phyloP scores from a whole-genome alignment of 2,888 invertebrate species.

The Allacma fusca region DNA sequence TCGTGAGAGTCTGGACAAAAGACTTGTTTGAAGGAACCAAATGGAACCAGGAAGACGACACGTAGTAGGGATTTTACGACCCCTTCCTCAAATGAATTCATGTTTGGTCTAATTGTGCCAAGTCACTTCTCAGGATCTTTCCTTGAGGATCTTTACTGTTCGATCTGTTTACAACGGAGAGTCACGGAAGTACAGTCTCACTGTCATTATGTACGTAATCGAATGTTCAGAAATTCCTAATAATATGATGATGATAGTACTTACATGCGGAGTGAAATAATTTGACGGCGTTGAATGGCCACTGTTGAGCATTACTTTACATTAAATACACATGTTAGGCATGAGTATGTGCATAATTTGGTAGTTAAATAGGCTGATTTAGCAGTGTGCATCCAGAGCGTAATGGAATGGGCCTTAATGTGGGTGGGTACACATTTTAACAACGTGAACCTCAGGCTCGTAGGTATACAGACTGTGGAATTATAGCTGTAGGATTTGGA shows the following conservation, averaged over 20 bases:
- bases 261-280: not conserved
- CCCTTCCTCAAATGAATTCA: not conserved
- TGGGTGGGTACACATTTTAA: not conserved
- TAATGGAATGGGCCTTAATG: not conserved
- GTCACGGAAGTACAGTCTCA: not conserved
- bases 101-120: no score
- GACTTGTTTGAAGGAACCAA: no score
- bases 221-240: not conserved
- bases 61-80: no score
- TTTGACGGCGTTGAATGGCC: not conserved
- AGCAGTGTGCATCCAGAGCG: not conserved
- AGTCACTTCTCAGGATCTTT: no score
- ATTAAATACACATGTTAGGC: slow-evolving; percentile 41
- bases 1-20: no score
- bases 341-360: slow-evolving; percentile 35
- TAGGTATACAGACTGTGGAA: no score
- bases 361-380: not conserved
- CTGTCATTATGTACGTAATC: not conserved
- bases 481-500: no score
- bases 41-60: no score
- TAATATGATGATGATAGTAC: not conserved
- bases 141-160: no score
- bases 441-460: not conserved
- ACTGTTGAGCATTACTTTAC: slow-evolving; percentile 16
- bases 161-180: not conserved